These are phyloP conservation scores for Oreotrochilus melanogaster DNA, from an alignment of 2,113 vertebrate genomes.

Conservation along the genomic window DNA sequence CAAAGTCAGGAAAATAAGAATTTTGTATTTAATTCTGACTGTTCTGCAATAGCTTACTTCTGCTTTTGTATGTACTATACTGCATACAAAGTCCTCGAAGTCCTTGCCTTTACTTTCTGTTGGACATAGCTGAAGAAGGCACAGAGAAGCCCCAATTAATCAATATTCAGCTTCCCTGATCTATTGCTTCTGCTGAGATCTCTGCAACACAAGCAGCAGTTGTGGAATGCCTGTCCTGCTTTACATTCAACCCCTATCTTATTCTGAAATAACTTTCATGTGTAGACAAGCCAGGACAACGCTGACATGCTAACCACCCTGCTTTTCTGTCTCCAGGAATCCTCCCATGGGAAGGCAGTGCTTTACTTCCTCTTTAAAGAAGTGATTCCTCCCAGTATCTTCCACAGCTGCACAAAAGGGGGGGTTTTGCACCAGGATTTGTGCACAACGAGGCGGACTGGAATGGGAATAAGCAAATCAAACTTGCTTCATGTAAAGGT, in stretches of 20 bases:
- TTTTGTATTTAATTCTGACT: not conserved
- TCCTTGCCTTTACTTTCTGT: not conserved
- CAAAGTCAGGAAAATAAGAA: not conserved
- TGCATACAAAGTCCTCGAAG: not conserved
- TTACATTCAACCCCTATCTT: constrained; percentile 17
- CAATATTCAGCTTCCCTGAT: not conserved
- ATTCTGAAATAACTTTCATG: constrained; percentile 26
- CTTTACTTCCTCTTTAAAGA: constrained; percentile 44
- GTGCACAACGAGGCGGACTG: not conserved
- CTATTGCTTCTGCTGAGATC: not conserved
- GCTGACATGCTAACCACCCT: constrained; percentile 4
- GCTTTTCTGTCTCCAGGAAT: constrained; percentile 31
- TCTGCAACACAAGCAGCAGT: not conserved
- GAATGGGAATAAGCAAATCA: not conserved
- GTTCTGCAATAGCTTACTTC: not conserved
- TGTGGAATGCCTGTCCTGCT: constrained; percentile 1
- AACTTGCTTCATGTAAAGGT: not conserved
- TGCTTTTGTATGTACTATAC: not conserved
- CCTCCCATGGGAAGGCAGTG: constrained; percentile 27
- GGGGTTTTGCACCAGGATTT: not conserved
- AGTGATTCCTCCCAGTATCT: not conserved
- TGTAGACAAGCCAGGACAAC: constrained; percentile 50
- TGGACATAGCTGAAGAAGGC: not conserved
- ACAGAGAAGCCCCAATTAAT: not conserved
- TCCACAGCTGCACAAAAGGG: not conserved